Conservation (phyloP, 2,888 invertebrate species). For the Aromia moschata region DNA sequence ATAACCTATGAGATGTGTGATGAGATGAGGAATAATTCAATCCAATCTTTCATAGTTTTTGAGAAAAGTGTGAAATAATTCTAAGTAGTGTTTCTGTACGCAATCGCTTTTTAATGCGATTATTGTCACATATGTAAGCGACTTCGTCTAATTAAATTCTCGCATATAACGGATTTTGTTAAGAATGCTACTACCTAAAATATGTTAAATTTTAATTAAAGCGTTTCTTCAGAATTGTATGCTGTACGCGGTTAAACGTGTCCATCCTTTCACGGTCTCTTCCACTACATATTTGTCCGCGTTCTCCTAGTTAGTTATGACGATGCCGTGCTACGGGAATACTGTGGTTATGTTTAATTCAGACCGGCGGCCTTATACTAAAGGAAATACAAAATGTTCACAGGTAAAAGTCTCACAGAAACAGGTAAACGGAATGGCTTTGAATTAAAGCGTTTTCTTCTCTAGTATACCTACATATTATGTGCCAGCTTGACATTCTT, state of each 20-base stretch:
- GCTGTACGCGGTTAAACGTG: background rate
- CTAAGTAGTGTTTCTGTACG: no score
- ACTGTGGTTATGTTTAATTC: constrained; percentile 25
- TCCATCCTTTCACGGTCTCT: background rate
- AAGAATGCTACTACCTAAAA: background rate
- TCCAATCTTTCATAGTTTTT: no score
- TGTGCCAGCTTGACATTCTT: constrained; percentile 13
- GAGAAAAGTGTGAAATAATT: no score
- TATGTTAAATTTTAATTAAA: constrained; percentile 2
- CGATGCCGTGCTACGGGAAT: constrained; percentile 23
- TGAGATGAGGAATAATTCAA: no score
- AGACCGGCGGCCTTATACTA: constrained; percentile 33
- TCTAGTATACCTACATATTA: constrained; percentile 28
- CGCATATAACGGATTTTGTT: no score
- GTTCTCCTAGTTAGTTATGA: constrained; percentile 21
- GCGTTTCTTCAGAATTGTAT: background rate
- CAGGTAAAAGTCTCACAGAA: constrained; percentile 41
- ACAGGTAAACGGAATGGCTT: constrained; percentile 42
- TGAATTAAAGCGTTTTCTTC: constrained; percentile 34
- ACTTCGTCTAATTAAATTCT: no score
- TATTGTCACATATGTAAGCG: no score
- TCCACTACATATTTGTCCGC: constrained; percentile 8
- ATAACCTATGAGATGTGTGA: no score
- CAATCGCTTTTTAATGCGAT: no score
- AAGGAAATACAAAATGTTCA: constrained; percentile 41